Conservation (phyloP, 1,140 invertebrate genomes). For the Luehdorfia chinensis region DNA sequence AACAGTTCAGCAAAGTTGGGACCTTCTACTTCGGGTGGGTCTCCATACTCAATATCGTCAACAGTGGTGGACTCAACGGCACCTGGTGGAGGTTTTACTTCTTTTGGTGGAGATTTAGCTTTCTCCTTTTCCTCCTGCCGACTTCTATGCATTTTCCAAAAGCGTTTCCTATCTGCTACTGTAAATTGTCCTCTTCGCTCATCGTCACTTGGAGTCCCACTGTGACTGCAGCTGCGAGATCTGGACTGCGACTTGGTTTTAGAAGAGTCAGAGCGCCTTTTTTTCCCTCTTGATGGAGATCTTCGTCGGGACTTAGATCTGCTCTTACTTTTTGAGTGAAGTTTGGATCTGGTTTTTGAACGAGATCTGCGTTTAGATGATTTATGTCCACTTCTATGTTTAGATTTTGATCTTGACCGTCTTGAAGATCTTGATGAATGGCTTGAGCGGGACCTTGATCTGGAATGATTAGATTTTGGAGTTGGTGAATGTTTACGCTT, state of each 20-base stretch:
- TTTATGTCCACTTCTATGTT: conserved; percentile 21
- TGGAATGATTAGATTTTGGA: conserved; percentile 29
- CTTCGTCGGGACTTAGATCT: conserved; percentile 40
- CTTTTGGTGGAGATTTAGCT: conserved; percentile 46
- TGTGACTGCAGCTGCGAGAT: conserved; percentile 39
- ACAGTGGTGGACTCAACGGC: conserved; percentile 46
- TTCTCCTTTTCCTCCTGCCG: conserved; percentile 45
- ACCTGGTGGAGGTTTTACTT: conserved; percentile 56
- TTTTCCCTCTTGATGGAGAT: conserved; percentile 39
- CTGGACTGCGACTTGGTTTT: conserved; percentile 39
- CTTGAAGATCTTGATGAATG: conserved; percentile 31
- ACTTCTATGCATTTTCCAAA: conserved; percentile 61
- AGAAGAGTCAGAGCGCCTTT: conserved; percentile 28
- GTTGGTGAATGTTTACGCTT: conserved; percentile 38
- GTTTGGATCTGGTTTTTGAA: conserved; percentile 43
- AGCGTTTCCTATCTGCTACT: conserved; percentile 62
- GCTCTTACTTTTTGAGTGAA: conserved; percentile 34
- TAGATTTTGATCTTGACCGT: conserved; percentile 37
- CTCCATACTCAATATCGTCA: conserved; percentile 65
- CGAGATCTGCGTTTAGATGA: conserved; percentile 30
- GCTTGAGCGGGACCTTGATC: conserved; percentile 31
- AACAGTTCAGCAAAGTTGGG: conserved; percentile 66
- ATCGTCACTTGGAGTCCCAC: conserved; percentile 46
- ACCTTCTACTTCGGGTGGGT: conserved; percentile 65
- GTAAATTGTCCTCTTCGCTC: conserved; percentile 65